Base-by-base conservation (phyloP, 2,113 vertebrate genomes). In the Sinocyclocheilus anophthalmus region DNA sequence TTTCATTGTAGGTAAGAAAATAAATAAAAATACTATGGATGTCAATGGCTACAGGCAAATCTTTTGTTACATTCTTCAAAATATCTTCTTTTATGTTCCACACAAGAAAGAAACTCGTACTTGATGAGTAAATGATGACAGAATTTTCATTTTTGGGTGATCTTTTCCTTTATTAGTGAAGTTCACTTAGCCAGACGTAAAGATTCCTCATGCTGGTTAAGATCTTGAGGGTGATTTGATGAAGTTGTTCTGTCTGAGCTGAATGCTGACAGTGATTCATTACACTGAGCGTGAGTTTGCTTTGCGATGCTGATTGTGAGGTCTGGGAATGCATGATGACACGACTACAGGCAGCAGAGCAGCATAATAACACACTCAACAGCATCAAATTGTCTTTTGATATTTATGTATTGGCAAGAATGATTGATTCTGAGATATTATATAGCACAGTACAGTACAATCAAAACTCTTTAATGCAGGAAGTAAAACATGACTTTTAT, bases 201-300 rank as follows among this genome's bases (percentile, higher is more conserved):
- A 22, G 33, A 39, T 10, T 69, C 13, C 26, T 69, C 14, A 18
- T n/a, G 18, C 37, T 42, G 37, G 37, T 73, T 73, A 42, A 73
- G 70, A 73, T 42, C 20, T 73, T 42, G 10, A 0, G 37, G 4
- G 76, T 77, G 76, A 79, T 61, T 37, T 79, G 77, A 79, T 79
- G 30, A 79, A 79, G 77, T 39, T 79, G 76, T 48, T 76, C n/a
- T 48, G 73, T 76, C 42, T 22, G 76, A 39, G 76, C 53, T 39
- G 76, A 59, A 59, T 7, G 18, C 76, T 39, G 77, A 80, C 77
- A 63, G 77, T 42, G 77, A 80, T 59, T 37, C 77, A 80, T 80
- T 80, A 80, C 77, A 42, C 57, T 2, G 22, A 63, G 37, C 13
- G 37, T 10, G 55, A 80, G 77, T 42, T 59, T 80, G 77, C 57